These are phyloP conservation scores for Troides oblongomaculatus DNA, from an alignment of 2,888 invertebrate species.

Conservation along the genomic window DNA sequence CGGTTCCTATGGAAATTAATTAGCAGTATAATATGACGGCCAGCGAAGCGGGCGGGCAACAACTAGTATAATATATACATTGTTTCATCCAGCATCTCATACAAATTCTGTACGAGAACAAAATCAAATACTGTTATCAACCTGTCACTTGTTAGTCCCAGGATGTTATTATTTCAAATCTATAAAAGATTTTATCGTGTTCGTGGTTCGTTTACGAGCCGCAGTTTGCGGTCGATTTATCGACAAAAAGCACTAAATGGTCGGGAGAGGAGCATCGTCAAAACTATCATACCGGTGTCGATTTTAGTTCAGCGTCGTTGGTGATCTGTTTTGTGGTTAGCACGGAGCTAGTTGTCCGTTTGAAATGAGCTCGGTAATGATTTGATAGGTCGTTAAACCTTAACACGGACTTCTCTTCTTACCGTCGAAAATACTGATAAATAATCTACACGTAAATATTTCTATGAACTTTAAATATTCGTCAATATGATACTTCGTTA, in stretches of 20 bases:
- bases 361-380: constrained; percentile 40
- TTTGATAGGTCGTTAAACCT: constrained; percentile 43
- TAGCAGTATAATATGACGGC: too few relatives aligned
- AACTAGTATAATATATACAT: too few relatives aligned
- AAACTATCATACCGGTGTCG: constrained; percentile 31
- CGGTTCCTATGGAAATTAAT: too few relatives aligned
- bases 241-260: constrained; percentile 33
- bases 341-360: constrained; percentile 33
- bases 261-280: constrained; percentile 36
- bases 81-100: neutral
- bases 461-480: too few relatives aligned
- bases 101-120: neutral
- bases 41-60: too few relatives aligned
- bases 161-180: constrained; percentile 21
- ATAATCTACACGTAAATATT: too few relatives aligned
- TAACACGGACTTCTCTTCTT: constrained; percentile 22
- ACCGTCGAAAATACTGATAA: neutral
- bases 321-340: constrained; percentile 54
- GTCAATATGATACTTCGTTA: too few relatives aligned
- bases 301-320: constrained; percentile 46
- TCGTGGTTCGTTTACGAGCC: constrained; percentile 5
- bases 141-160: constrained; percentile 15
- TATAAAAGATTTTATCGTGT: constrained; percentile 20
- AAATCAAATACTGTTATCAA: constrained; percentile 12
- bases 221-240: constrained; percentile 29